A percentile compares a stretch with the other conserved stretches of the same genome.
phyloP scores from a whole-genome alignment of 1,140 invertebrate species.

The Plodia interpunctella region DNA sequence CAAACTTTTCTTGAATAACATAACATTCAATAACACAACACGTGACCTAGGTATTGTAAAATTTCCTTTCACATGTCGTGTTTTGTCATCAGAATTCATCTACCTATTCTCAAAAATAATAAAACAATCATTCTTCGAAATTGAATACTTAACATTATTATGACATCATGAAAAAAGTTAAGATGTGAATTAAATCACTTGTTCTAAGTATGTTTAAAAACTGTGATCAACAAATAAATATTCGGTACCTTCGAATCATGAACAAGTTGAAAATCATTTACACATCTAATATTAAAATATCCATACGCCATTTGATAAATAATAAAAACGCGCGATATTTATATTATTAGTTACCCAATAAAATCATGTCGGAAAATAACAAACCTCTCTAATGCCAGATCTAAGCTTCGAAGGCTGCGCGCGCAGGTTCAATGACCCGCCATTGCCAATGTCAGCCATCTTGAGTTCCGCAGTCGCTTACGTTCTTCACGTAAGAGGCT shows the following conservation, averaged over 20 bases:
- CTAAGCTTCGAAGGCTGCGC: constrained; percentile 73
- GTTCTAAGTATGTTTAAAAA: too few relatives aligned
- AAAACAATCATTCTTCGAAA: not conserved
- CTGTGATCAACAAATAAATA: too few relatives aligned
- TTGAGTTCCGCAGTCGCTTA: constrained; percentile 74
- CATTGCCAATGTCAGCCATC: constrained; percentile 76
- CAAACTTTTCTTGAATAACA: not conserved
- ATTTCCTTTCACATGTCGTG: constrained; percentile 4
- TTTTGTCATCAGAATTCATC: constrained; percentile 3
- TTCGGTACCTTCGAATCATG: too few relatives aligned
- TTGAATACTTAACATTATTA: not conserved
- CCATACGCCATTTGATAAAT: not conserved
- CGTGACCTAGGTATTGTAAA: not conserved
- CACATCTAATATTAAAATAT: too few relatives aligned
- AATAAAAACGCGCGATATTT: not conserved
- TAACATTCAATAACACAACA: not conserved
- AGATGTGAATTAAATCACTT: too few relatives aligned
- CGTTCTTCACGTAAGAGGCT: constrained; percentile 74
- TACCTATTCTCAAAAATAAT: constrained; percentile 2
- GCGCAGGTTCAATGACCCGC: constrained; percentile 63
- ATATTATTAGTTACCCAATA: constrained; percentile 24
- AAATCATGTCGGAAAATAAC: constrained; percentile 60
- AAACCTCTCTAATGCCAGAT: constrained; percentile 73
- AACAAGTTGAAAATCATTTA: too few relatives aligned
- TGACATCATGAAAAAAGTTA: not conserved